These are phyloP conservation scores for Tenthredo notha DNA, from an alignment of 2,888 invertebrate species.

Conservation along the genomic window DNA sequence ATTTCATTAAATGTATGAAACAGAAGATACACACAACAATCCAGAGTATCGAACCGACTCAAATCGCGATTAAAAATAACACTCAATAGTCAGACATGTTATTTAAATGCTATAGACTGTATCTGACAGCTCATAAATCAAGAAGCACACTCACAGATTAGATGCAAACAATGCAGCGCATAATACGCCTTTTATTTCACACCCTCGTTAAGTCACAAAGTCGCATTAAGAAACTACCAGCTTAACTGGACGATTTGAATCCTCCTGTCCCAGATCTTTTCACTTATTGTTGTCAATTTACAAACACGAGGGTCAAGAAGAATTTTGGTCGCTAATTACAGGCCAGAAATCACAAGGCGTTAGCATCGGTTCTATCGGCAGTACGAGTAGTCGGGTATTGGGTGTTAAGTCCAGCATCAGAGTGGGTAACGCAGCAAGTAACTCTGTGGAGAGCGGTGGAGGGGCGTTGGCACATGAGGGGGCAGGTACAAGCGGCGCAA, in stretches of 20 bases:
- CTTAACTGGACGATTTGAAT: neutral
- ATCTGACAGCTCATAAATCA: slow-evolving; percentile 22
- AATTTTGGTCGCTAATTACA: slow-evolving; percentile 45
- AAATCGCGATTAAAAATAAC: slow-evolving; percentile 8
- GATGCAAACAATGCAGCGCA: neutral
- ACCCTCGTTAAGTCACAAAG: neutral
- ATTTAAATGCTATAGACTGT: slow-evolving; percentile 1
- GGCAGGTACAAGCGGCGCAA: slow-evolving; percentile 74
- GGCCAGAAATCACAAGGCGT: slow-evolving; percentile 68
- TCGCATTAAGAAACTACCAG: neutral
- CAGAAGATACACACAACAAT: neutral
- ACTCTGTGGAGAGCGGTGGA: slow-evolving; percentile 77
- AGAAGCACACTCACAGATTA: slow-evolving; percentile 18
- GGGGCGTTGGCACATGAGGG: slow-evolving; percentile 77
- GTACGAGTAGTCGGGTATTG: slow-evolving; percentile 74
- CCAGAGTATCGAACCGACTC: too few species aligned
- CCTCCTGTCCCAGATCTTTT: neutral
- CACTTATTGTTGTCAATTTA: neutral
- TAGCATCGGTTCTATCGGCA: slow-evolving; percentile 69
- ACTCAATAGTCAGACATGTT: slow-evolving; percentile 8
- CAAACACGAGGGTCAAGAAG: neutral
- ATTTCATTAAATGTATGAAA: neutral
- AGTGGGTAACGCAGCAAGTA: slow-evolving; percentile 78
- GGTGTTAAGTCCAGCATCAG: slow-evolving; percentile 78
- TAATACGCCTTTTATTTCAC: neutral